phyloP scores from a whole-genome alignment of 2,888 invertebrate genomes.

The Rhamphomyia laevipes region DNA sequence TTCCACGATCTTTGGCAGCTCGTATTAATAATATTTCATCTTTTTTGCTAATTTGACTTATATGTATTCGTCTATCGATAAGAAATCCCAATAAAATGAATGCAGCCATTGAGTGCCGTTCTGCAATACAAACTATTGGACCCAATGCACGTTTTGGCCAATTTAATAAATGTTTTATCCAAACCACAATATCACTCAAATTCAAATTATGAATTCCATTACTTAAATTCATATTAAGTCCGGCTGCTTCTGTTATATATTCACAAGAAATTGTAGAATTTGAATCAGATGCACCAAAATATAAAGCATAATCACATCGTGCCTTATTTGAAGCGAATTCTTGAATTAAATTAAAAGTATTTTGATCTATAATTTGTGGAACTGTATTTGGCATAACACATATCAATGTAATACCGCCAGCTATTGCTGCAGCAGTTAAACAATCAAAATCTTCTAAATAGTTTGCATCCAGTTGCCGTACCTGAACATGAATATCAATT shows the following conservation, averaged over 20 bases:
- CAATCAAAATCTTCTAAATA: conserved; percentile 94
- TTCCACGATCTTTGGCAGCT: conserved; percentile 78
- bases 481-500: conserved; percentile 96
- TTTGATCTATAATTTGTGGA: conserved; percentile 77
- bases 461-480: conserved; percentile 95
- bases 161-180: conserved; percentile 84
- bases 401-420: conserved; percentile 88
- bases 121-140: conserved; percentile 94
- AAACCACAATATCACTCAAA: conserved; percentile 74
- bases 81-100: conserved; percentile 80
- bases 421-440: conserved; percentile 84
- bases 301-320: conserved; percentile 91
- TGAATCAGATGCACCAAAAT: conserved; percentile 77
- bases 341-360: conserved; percentile 66
- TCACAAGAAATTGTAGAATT: conserved; percentile 65
- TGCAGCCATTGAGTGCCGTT: conserved; percentile 90
- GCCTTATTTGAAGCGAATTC: conserved; percentile 74
- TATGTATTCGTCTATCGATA: conserved; percentile 80
- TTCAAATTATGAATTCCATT: conserved; percentile 87
- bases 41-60: conserved; percentile 92
- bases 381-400: conserved; percentile 98
- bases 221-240: conserved; percentile 97
- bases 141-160: conserved; percentile 72
- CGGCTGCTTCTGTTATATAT: conserved; percentile 67
- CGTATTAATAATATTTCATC: conserved; percentile 88